Evolutionary conservation across 2,113 vertebrate species (phyloP), one percentile per base, ranked within the genome.

Genomic region (Rhegmatorhina hoffmannsi): DNA sequence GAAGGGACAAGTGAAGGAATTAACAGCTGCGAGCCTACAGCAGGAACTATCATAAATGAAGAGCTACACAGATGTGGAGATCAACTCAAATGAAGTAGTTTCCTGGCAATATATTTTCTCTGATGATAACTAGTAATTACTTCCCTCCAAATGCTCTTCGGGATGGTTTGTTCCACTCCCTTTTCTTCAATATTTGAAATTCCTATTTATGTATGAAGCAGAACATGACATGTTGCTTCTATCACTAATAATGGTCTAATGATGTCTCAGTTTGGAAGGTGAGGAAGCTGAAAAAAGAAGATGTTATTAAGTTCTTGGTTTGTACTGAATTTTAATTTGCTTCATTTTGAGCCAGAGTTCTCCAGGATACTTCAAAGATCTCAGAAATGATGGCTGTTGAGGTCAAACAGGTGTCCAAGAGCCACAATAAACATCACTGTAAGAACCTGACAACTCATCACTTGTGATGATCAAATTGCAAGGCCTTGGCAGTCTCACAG

Each of bases 361-460:
- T 91, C 50, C 25, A 68, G 47, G 67, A 83, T 24, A 40, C 17
- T 68, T 29, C 14, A 43, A 5, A 46, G 7, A 55, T 88, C 17
- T 70, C 0, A 0, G 38, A 67, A 52, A 17, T 34, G n/a, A 87
- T 6, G 28, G 34, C n/a, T 34, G 15, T 34, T 46, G 29, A 47
- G 6, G 21, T 56, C 53, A 63, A 68, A 36, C 4, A 72, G 7
- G n/a, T 55, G 17, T 19, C 58, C 36, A 17, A 31, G 38, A 85
- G 43, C 40, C 76, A 68, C 29, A 75, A 7, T 8, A 60, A 90
- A 10, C 17, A 29, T 33, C 31, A 56, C 31, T 0, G 0, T 17
- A 60, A 76, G 56, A 59, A 77, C 40, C 26, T 72, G 38, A 25
- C 36, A 84, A 18, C 23, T 46, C 17, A 28, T 44, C n/a, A 8